Conservation (phyloP, 1,140 invertebrate species). For the Papilio helenus region DNA sequence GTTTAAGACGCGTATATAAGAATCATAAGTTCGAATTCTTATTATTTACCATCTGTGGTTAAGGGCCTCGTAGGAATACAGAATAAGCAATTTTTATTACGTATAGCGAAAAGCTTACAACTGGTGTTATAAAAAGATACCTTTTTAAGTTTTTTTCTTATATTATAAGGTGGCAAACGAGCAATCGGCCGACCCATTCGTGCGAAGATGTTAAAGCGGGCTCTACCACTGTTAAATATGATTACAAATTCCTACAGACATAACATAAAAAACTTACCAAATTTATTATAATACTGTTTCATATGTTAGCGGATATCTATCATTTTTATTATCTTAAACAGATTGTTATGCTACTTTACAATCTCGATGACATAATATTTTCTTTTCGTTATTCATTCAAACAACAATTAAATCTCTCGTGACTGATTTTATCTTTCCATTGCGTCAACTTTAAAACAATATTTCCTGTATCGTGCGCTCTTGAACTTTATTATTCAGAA, state of each 20-base stretch:
- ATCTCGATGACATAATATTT: neutral
- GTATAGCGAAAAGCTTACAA: too few relatives aligned
- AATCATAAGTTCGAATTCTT: neutral
- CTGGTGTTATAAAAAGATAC: too few relatives aligned
- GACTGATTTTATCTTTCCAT: neutral
- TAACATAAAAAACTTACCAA: too few relatives aligned
- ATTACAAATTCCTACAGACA: too few relatives aligned
- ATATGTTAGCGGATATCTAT: neutral
- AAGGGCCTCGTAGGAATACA: neutral
- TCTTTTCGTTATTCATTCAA: neutral
- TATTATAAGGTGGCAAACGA: too few relatives aligned
- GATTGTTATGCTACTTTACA: neutral
- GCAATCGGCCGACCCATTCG: too few relatives aligned
- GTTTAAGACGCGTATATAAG: too few relatives aligned
- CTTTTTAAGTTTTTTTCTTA: too few relatives aligned
- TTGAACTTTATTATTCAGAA: neutral
- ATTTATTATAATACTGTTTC: too few relatives aligned
- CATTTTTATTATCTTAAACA: neutral
- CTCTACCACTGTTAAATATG: too few relatives aligned
- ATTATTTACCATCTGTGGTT: neutral
- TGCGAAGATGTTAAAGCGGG: too few relatives aligned
- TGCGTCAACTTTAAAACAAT: neutral
- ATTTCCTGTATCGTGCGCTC: neutral
- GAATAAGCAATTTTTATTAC: neutral
- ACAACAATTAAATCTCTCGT: neutral